These are phyloP conservation scores for Acipenser ruthenus DNA, from an alignment of 2,797 vertebrate genomes.

Conservation along the genomic window DNA sequence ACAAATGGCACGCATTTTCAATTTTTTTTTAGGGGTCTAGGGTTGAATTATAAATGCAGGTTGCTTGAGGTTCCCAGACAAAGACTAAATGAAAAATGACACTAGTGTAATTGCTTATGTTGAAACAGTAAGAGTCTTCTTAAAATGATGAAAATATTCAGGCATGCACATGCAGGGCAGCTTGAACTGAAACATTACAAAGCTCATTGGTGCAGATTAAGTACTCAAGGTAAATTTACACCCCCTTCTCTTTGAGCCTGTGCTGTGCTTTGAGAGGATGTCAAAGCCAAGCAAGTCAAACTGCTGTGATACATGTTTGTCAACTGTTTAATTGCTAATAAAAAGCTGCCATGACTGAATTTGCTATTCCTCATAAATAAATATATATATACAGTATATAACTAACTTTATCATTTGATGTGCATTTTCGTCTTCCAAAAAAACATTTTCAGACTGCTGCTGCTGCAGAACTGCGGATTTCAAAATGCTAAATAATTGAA, in stretches of 20 bases:
- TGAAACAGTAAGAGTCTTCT: constrained; percentile 8
- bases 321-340: too few species aligned
- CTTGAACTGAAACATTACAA: not conserved
- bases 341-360: too few species aligned
- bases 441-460: not conserved
- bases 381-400: not conserved
- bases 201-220: not conserved
- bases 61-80: constrained; percentile 17
- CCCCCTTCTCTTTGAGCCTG: constrained; percentile 7
- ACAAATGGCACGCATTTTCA: constrained; percentile 20
- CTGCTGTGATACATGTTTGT: too few species aligned
- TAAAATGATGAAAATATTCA: not conserved
- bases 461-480: not conserved
- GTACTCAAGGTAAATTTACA: not conserved
- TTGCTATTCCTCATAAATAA: too few species aligned
- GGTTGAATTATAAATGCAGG: constrained; percentile 14
- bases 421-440: not conserved
- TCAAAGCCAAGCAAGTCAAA: too few species aligned
- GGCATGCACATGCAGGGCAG: not conserved
- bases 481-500: constrained; percentile 19
- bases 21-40: constrained; percentile 2
- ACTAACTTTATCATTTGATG: not conserved
- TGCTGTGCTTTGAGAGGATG: not conserved
- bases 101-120: too few species aligned
- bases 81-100: not conserved